Conservation (phyloP, 64 coral and sea anemone species). For the Dendronephthya gigantea region DNA sequence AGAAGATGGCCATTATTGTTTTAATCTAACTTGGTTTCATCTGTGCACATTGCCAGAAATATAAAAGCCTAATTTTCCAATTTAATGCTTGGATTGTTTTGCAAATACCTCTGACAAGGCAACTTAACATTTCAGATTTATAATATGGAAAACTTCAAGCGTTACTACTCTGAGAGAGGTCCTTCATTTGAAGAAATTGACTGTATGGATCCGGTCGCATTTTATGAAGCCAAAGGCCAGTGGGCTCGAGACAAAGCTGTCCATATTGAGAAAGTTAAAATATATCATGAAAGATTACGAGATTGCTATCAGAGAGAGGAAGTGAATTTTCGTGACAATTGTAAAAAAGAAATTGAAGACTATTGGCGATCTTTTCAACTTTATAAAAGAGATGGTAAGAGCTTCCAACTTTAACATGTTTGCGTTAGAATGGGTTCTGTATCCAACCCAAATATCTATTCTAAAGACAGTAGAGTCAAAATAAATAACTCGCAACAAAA, state of each 20-base stretch:
- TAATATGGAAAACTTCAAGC: background rate
- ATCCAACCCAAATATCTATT: no score
- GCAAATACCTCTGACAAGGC: background rate
- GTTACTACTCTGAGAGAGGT: constrained; percentile 30
- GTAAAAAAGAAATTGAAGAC: constrained; percentile 55
- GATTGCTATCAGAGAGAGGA: constrained; percentile 55
- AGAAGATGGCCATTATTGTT: no score
- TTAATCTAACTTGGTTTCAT: no score
- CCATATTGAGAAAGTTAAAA: constrained; percentile 75
- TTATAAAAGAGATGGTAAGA: constrained; percentile 75
- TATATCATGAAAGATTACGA: constrained; percentile 50
- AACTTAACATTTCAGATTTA: background rate
- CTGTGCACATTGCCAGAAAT: no score
- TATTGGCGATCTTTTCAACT: constrained; percentile 66
- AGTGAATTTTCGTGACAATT: constrained; percentile 46
- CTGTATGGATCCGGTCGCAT: constrained; percentile 72
- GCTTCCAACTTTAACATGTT: background rate
- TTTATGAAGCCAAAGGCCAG: constrained; percentile 68
- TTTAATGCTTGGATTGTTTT: no score
- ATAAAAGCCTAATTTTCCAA: no score
- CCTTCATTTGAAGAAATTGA: constrained; percentile 98
- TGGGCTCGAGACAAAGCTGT: constrained; percentile 81
- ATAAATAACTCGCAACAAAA: no score
- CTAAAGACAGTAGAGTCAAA: no score
- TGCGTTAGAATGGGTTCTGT: no score